Percentiles rank a stretch among this genome's conserved stretches.
Conservation (phyloP, 2,113 vertebrate species). For the Cynopterus brachyotis region DNA sequence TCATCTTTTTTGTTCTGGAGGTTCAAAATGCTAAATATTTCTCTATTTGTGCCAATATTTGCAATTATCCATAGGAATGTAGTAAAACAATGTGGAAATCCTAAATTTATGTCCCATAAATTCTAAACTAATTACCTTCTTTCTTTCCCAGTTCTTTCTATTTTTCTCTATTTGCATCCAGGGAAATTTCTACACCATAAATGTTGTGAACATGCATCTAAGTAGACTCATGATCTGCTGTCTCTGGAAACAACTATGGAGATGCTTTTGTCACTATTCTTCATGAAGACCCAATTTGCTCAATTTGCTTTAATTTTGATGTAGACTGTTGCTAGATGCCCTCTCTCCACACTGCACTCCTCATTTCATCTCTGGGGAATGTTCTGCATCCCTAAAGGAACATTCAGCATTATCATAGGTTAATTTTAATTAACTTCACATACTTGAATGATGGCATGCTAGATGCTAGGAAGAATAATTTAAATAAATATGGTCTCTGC, state of each 20-base stretch:
- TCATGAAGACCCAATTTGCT: neutral
- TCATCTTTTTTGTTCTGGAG: neutral
- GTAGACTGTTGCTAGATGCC: neutral
- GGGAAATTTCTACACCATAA: neutral
- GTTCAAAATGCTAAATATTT: neutral
- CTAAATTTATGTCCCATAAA: neutral
- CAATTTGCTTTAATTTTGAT: neutral
- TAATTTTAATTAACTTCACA: conserved; percentile 58
- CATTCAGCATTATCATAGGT: neutral
- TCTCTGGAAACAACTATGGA: neutral
- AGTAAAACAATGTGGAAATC: neutral
- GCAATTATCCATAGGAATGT: neutral
- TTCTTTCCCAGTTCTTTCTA: neutral
- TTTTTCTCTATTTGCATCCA: neutral
- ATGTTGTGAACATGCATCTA: fast-evolving
- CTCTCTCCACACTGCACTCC: neutral
- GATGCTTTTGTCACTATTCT: neutral
- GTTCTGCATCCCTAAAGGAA: neutral
- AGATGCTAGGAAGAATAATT: conserved; percentile 36
- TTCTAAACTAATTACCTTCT: neutral
- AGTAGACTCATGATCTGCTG: fast-evolving
- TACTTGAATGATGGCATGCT: neutral
- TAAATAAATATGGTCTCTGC: conserved; percentile 38
- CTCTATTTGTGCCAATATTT: neutral
- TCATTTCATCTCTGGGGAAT: neutral